These are phyloP conservation scores for Unio pictorum DNA, from an alignment of 2,888 invertebrate species.

Conservation along the genomic window DNA sequence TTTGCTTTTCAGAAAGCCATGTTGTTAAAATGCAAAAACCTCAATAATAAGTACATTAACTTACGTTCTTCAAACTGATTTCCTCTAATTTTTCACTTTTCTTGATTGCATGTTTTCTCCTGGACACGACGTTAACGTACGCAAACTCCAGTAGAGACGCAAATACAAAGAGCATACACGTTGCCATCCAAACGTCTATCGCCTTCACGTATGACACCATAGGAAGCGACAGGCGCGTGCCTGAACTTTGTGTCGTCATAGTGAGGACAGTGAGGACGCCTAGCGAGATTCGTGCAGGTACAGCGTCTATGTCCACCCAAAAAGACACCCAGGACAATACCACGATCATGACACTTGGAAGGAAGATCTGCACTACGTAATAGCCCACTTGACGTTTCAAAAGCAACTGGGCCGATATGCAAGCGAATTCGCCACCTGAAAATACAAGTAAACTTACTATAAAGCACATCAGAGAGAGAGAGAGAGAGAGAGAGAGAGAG, in stretches of 20 bases:
- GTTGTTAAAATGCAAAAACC: no score
- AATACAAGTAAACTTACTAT: not conserved
- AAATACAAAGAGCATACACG: slow-evolving; percentile 36
- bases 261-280: slow-evolving; percentile 38
- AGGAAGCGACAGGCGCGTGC: slow-evolving; percentile 26
- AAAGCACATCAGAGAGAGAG: no score
- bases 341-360: slow-evolving; percentile 73
- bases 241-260: slow-evolving; percentile 43
- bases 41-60: no score
- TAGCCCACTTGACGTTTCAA: slow-evolving; percentile 87
- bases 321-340: slow-evolving; percentile 80
- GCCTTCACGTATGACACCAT: slow-evolving; percentile 39
- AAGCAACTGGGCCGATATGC: slow-evolving; percentile 76
- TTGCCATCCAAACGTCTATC: slow-evolving; percentile 40
- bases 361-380: slow-evolving; percentile 74
- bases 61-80: no score
- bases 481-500: no score
- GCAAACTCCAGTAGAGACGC: slow-evolving; percentile 33
- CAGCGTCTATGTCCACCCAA: slow-evolving; percentile 61
- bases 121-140: slow-evolving; percentile 32
- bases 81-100: not conserved
- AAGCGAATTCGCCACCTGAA: slow-evolving; percentile 22
- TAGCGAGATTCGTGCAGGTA: slow-evolving; percentile 32
- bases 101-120: slow-evolving; percentile 5
- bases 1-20: no score